Base-by-base conservation (phyloP, 2,797 vertebrate genomes). In the Aphelocoma californica region DNA sequence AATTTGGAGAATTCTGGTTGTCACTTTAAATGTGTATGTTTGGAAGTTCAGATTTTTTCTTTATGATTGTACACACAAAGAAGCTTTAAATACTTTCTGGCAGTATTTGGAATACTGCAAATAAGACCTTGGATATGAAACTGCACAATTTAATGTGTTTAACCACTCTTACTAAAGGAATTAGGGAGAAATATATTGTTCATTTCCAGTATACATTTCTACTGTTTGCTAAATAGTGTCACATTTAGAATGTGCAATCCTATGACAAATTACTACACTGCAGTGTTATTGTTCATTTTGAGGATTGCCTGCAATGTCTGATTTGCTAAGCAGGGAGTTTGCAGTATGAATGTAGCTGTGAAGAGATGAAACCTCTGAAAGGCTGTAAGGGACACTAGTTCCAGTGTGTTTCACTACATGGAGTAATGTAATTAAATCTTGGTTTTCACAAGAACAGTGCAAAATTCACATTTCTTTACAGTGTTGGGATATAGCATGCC, bases 401-500 rank as follows among this genome's bases (percentile, higher is more conserved):
- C 50, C 64, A 47, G 26, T 40, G 29, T 26, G 29, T 50, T 42
- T 79, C 36, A 64, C 54, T 51, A 38, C 38, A 7, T 57, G 45
- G n/a, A 78, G 21, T 34, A 57, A 44, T 34, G 14, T 36, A 66
- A 71, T 93, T 93, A 86, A 83, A 88, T 97, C 88, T 90, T 40
- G 14, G 42, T 40, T 96, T 95, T 92, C 90, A 90, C 85, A 66
- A 65, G 88, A 94, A 78, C 70, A 81, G 56, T 92, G 95, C 73
- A 95, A 92, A 96, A 95, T 69, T 88, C 92, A 57, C 53, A 34
- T 90, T 96, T 78, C 71, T 91, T 93, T 81, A 60, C 61, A 81
- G n/a, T 34, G 24, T 14, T 80, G 51, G 44, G 67, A 12, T 66
- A 24, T 12, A 84, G 78, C 54, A 61, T 83, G 61, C 42, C 85